Percentiles rank a stretch among this genome's conserved stretches.
These are phyloP conservation scores for Apotomis turbidana DNA, from an alignment of 2,888 invertebrate genomes.

Conservation along the genomic window DNA sequence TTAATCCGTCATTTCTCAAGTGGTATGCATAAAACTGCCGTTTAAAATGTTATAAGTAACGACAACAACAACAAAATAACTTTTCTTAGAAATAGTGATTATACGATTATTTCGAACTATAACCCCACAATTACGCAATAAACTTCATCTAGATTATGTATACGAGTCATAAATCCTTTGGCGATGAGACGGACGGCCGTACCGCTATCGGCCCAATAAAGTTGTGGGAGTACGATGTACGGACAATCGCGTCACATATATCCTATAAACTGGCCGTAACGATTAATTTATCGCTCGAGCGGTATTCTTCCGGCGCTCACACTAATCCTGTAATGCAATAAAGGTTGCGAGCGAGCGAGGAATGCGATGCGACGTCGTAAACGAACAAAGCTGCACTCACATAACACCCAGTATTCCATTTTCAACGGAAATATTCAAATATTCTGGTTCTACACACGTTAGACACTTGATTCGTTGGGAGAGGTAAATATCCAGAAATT, in stretches of 20 bases:
- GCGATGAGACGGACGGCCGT: conserved; percentile 24
- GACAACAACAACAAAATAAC: not conserved
- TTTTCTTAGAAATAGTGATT: not conserved
- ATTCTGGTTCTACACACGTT: not conserved
- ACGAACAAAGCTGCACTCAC: not conserved
- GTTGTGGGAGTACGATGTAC: conserved; percentile 21
- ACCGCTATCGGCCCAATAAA: conserved; percentile 30
- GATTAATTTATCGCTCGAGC: conserved; percentile 34
- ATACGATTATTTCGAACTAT: not conserved
- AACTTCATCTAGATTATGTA: conserved; percentile 24
- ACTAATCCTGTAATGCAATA: conserved; percentile 40
- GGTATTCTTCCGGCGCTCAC: conserved; percentile 24
- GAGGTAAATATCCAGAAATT: too few species aligned
- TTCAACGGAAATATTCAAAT: conserved; percentile 19
- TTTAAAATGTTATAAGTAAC: too few species aligned
- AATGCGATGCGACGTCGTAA: conserved; percentile 18
- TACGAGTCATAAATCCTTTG: conserved; percentile 26
- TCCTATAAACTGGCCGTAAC: conserved; percentile 34
- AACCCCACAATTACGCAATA: conserved; percentile 11
- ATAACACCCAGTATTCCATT: conserved; percentile 4
- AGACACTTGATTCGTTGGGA: not conserved
- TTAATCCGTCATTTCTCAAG: too few species aligned
- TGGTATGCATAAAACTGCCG: too few species aligned
- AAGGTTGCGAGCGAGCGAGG: conserved; percentile 28
- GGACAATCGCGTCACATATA: conserved; percentile 27